These are phyloP conservation scores for Paracentrotus lividus DNA, from an alignment of 53 echinoderm and acorn worm species.

Conservation along the genomic window DNA sequence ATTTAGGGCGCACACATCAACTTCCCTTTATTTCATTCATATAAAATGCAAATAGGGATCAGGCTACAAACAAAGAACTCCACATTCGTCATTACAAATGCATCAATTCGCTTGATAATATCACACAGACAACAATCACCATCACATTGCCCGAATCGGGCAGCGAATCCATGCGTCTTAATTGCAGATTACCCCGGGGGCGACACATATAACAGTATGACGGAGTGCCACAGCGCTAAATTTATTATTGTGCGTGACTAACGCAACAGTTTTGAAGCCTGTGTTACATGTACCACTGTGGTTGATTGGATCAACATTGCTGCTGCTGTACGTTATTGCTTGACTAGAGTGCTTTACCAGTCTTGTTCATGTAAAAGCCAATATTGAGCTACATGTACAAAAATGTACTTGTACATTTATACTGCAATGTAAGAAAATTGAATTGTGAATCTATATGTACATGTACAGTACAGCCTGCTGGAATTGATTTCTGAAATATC, in stretches of 20 bases:
- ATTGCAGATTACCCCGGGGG: conserved; percentile 48
- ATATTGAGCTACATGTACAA: neutral
- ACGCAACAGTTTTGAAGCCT: conserved; percentile 30
- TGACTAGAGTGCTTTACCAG: neutral
- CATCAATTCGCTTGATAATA: neutral
- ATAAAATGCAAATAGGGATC: neutral
- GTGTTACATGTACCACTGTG: neutral
- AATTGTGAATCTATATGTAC: neutral
- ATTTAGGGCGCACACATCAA: no score
- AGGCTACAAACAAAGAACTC: neutral
- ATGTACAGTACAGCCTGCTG: no score
- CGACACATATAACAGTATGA: neutral
- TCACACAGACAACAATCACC: neutral
- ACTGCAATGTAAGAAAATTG: neutral
- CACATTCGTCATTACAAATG: conserved; percentile 33
- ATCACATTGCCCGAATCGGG: neutral
- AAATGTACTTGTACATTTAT: neutral
- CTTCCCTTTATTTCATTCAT: no score
- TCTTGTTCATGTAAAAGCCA: no score
- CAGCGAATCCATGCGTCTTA: conserved; percentile 33
- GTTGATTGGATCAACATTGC: neutral
- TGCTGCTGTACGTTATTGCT: neutral
- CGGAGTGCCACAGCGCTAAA: conserved; percentile 32
- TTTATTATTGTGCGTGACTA: conserved; percentile 50
- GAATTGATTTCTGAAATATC: no score